Evolutionary conservation across 2,888 invertebrate species (phyloP).

Genomic region (Minunthozetes semirufus): DNA sequence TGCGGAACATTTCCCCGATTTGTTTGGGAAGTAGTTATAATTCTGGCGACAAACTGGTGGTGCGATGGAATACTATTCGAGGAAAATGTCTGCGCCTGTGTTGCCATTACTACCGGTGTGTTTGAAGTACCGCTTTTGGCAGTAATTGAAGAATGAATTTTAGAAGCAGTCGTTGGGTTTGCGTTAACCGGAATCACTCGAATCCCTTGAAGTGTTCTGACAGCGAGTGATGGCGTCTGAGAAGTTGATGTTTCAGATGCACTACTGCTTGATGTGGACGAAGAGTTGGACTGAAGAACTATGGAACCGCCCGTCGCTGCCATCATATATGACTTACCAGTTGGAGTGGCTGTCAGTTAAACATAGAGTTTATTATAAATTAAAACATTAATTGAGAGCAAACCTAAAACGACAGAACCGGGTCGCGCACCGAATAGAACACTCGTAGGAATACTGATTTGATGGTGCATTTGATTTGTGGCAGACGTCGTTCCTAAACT

Average conservation of each 20-base stretch:
- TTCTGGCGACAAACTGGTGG: slow-evolving; percentile 31
- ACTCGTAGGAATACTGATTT: slow-evolving; percentile 22
- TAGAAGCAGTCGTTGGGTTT: not conserved
- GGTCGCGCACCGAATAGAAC: slow-evolving; percentile 20
- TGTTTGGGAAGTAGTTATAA: slow-evolving; percentile 20
- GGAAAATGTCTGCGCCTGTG: not conserved
- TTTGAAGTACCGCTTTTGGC: not conserved
- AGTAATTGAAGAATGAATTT: slow-evolving; percentile 1
- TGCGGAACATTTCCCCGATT: slow-evolving; percentile 14
- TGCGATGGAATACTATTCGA: not conserved
- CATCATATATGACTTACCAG: slow-evolving; percentile 29
- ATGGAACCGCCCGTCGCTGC: slow-evolving; percentile 6
- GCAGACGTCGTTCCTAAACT: not conserved
- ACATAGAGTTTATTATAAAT: too few species aligned
- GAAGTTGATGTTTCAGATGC: not conserved
- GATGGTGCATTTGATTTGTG: not conserved
- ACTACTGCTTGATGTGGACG: not conserved
- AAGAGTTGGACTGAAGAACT: slow-evolving; percentile 21
- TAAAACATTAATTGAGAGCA: too few species aligned
- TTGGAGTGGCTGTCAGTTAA: not conserved
- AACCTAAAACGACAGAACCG: slow-evolving; percentile 29
- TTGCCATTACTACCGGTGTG: slow-evolving; percentile 10
- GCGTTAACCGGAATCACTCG: slow-evolving; percentile 29
- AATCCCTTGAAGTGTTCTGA: slow-evolving; percentile 31
- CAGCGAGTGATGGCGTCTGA: not conserved